Conservation (phyloP, 2,113 vertebrate species). For the Axis porcinus region DNA sequence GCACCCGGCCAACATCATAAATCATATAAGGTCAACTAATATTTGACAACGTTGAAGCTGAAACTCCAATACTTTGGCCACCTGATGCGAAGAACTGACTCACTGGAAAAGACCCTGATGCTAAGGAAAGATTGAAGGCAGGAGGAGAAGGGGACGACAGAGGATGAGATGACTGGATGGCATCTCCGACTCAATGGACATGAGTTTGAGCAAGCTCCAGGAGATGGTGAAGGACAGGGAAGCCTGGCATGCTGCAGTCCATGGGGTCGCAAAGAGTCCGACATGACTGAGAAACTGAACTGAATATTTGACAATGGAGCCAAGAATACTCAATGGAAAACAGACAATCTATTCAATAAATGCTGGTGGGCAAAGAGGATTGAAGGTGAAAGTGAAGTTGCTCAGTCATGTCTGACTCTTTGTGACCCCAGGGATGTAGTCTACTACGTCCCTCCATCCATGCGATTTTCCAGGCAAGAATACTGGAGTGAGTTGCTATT, state of each 20-base stretch:
- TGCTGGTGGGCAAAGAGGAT: not conserved
- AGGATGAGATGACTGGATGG: not conserved
- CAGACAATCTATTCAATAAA: not conserved
- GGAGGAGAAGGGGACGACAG: not conserved
- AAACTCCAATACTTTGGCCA: not conserved
- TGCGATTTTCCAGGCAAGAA: not conserved
- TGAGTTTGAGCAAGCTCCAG: rapidly evolving
- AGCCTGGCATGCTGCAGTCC: not conserved
- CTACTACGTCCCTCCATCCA: not conserved
- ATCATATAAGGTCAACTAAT: not conserved
- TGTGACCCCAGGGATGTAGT: rapidly evolving
- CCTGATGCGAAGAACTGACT: not conserved
- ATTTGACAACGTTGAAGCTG: not conserved
- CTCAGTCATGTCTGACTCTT: not conserved
- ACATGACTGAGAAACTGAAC: not conserved
- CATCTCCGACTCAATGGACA: not conserved
- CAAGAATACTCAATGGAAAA: not conserved
- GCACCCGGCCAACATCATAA: not conserved
- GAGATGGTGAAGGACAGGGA: not conserved
- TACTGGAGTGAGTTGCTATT: not conserved
- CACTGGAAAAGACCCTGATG: not conserved
- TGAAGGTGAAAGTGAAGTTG: not conserved
- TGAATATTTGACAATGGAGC: not conserved
- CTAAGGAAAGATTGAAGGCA: not conserved
- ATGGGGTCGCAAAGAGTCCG: not conserved